Percentiles rank a stretch among this genome's conserved stretches.
Conservation (phyloP, 2,797 vertebrate genomes). For the Allobates femoralis region DNA sequence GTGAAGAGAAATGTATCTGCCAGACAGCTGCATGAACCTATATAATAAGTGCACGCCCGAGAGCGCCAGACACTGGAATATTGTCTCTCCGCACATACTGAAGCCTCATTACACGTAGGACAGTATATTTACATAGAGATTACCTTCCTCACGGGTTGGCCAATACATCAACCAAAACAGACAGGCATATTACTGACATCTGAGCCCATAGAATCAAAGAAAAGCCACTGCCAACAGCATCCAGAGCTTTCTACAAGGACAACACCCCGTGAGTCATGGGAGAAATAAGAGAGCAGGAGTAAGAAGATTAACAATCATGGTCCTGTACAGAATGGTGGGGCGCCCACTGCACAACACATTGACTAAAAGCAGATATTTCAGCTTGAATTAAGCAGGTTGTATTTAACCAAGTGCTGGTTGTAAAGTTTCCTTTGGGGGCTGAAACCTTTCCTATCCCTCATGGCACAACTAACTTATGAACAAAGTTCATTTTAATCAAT, state of each 20-base stretch:
- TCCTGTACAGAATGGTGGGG: not conserved
- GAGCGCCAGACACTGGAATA: slow-evolving; percentile 14
- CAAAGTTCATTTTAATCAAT: too few species aligned
- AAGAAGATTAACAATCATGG: not conserved
- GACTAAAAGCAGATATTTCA: not conserved
- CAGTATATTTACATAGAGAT: slow-evolving; percentile 33
- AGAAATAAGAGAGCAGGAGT: not conserved
- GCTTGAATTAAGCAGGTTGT: not conserved
- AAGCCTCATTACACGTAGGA: not conserved
- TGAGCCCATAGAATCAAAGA: not conserved
- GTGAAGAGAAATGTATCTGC: slow-evolving; percentile 26
- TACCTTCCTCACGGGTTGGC: slow-evolving; percentile 3
- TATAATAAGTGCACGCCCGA: not conserved
- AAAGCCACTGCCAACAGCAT: not conserved
- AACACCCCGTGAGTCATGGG: not conserved
- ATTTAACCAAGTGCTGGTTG: not conserved
- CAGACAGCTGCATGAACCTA: slow-evolving; percentile 34
- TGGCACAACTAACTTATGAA: not conserved
- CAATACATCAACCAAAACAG: not conserved
- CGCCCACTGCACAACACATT: not conserved
- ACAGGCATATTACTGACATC: not conserved
- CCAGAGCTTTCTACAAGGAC: not conserved
- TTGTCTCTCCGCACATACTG: slow-evolving; percentile 10
- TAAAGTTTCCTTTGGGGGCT: not conserved
- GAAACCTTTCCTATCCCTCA: not conserved